Evolutionary conservation across 2,113 vertebrate genomes (phyloP), one percentile per base, ranked within the genome.

Genomic region (Mesembrinibis cayennensis): DNA sequence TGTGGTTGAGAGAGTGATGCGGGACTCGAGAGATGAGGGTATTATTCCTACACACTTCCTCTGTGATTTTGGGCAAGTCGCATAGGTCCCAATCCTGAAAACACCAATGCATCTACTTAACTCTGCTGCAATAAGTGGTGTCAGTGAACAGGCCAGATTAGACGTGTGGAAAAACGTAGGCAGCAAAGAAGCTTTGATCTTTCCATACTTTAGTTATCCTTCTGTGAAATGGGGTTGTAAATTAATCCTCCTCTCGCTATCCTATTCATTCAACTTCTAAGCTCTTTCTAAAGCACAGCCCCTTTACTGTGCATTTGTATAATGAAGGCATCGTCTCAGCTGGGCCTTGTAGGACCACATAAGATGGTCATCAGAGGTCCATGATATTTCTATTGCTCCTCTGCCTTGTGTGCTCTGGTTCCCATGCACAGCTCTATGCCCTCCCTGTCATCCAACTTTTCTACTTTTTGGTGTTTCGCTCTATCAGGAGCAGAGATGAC

Each of bases 1-100:
- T 93, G 94, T 91, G 91, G 95, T 80, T 95, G 58, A 91, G 73
- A 95, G 83, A 85, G 58, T 70, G 84, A 70, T 95, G 89, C 71
- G 26, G 93, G 96, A 90, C 84, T 91, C 0, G 0, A 88, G 84
- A 94, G 45, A 63, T 67, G 42, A 78, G 79, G 58, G 70, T 93
- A 34, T 85, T 62, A 94, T 97, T 90, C 96, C 94, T 72, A 76
- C 77, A 94, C 40, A 70, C 50, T 87, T 96, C 70, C 87, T 89
- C 94, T 89, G 49, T 21, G 38, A 93, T 93, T 95, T 26, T 77
- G 71, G 71, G 53, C 67, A 86, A 58, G 34, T 45, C 0, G 0
- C 38, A 45, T 2, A 22, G 23, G 74, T 85, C 84, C 87, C 0
- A 0, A 72, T 87, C 53, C 89, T 91, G 62, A 79, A 91, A 83